A percentile compares a stretch with the other conserved stretches of the same genome.
Evolutionary conservation across 2,888 invertebrate genomes (phyloP).

Genomic region (Odontocerum albicorne): DNA sequence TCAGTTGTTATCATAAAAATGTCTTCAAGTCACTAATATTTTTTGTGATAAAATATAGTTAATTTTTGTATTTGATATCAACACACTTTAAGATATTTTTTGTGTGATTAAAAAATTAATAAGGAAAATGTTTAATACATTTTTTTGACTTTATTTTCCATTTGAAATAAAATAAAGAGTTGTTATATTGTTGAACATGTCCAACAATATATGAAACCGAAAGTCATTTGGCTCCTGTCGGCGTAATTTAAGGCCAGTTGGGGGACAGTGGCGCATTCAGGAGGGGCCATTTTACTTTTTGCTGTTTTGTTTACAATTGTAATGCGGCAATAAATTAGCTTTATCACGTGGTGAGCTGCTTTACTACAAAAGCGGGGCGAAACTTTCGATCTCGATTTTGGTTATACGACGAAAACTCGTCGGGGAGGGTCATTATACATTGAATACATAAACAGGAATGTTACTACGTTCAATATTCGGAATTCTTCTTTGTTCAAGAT

Average conservation of each 20-base stretch:
- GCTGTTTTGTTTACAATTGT: conserved; percentile 36
- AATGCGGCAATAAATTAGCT: conserved; percentile 34
- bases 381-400: conserved; percentile 9
- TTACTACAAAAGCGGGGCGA: conserved; percentile 8
- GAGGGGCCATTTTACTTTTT: conserved; percentile 34
- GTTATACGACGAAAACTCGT: too few species aligned
- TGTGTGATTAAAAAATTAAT: too few species aligned
- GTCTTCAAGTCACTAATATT: too few species aligned
- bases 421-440: too few species aligned
- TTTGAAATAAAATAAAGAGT: background rate
- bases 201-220: conserved; percentile 27
- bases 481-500: background rate
- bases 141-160: too few species aligned
- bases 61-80: too few species aligned
- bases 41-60: too few species aligned
- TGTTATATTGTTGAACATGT: background rate
- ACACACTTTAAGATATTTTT: too few species aligned
- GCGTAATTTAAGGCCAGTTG: conserved; percentile 30
- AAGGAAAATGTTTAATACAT: too few species aligned
- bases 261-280: conserved; percentile 27
- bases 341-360: conserved; percentile 21
- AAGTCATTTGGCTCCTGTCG: conserved; percentile 33
- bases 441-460: too few species aligned
- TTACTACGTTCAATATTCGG: too few species aligned
- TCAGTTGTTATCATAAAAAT: too few species aligned